phyloP scores from a whole-genome alignment of 2,797 vertebrate species.

The Cyprinella venusta region DNA sequence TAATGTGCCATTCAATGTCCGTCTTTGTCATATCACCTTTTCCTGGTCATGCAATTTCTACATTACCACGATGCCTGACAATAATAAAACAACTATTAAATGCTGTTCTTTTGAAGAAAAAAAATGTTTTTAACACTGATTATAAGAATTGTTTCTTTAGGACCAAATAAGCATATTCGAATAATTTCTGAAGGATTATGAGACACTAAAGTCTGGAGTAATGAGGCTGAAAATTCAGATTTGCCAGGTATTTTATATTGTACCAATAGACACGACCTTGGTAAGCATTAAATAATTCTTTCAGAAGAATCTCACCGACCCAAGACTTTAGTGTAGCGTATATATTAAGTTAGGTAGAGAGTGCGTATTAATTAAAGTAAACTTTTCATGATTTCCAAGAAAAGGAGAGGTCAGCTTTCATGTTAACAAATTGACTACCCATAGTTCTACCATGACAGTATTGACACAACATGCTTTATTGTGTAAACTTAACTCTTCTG shows the following conservation, averaged over 20 bases:
- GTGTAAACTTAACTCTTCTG: slow-evolving; percentile 42
- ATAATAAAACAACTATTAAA: too few species aligned
- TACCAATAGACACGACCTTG: background rate
- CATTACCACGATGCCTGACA: too few species aligned
- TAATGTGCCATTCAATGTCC: too few species aligned
- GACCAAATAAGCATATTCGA: too few species aligned
- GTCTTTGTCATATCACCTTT: too few species aligned
- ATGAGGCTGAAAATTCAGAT: background rate
- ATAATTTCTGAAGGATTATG: background rate
- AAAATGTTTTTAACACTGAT: background rate
- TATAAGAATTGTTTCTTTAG: background rate
- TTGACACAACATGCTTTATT: slow-evolving; percentile 58
- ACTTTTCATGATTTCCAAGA: background rate
- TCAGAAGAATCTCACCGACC: background rate
- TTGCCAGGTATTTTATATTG: background rate
- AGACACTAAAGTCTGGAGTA: background rate
- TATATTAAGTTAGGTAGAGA: background rate
- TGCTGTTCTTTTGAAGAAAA: too few species aligned
- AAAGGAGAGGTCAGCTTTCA: slow-evolving; percentile 7
- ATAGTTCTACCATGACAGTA: slow-evolving; percentile 21
- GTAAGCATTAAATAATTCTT: background rate
- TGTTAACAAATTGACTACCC: slow-evolving; percentile 28
- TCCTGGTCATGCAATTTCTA: too few species aligned
- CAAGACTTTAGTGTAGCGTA: background rate
- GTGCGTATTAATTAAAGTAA: background rate